A percentile compares a stretch with the other conserved stretches of the same genome.
Evolutionary conservation across 2,888 invertebrate genomes (phyloP).

Genomic region (Dolichomitus sp.): DNA sequence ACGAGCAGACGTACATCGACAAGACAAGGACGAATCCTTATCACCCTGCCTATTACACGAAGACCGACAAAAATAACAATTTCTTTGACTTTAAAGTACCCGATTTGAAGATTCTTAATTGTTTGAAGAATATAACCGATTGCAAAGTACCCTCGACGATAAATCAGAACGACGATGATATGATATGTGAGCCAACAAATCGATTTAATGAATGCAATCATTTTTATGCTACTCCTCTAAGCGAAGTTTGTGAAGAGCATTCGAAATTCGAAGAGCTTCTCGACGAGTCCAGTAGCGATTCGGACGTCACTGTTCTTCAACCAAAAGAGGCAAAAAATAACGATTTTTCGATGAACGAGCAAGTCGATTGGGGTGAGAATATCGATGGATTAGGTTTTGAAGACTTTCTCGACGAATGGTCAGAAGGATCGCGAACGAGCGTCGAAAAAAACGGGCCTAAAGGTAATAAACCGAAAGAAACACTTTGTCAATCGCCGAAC

Average conservation of each 20-base stretch:
- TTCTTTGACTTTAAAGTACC: constrained; percentile 75
- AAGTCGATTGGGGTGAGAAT: constrained; percentile 54
- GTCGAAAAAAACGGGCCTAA: neutral
- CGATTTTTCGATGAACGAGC: constrained; percentile 36
- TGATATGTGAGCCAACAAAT: neutral
- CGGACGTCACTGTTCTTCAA: constrained; percentile 4
- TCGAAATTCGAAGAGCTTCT: constrained; percentile 77
- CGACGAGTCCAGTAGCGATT: constrained; percentile 70
- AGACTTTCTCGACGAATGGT: constrained; percentile 75
- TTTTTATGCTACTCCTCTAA: neutral
- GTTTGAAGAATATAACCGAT: constrained; percentile 65
- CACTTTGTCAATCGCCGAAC: constrained; percentile 2
- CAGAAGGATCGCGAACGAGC: constrained; percentile 58
- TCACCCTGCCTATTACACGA: constrained; percentile 56
- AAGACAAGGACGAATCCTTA: constrained; percentile 61
- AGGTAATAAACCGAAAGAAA: neutral
- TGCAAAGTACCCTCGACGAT: constrained; percentile 25
- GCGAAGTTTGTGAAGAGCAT: constrained; percentile 20
- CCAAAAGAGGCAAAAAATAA: neutral
- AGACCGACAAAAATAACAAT: constrained; percentile 58
- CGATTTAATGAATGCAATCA: constrained; percentile 23
- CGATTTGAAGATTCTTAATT: constrained; percentile 70
- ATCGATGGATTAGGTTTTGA: constrained; percentile 64
- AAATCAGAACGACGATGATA: constrained; percentile 37
- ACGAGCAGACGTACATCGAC: constrained; percentile 56